Evolutionary conservation across 2,797 vertebrate species (phyloP), one percentile per base, ranked within the genome.

Genomic region (Bucorvus abyssinicus): DNA sequence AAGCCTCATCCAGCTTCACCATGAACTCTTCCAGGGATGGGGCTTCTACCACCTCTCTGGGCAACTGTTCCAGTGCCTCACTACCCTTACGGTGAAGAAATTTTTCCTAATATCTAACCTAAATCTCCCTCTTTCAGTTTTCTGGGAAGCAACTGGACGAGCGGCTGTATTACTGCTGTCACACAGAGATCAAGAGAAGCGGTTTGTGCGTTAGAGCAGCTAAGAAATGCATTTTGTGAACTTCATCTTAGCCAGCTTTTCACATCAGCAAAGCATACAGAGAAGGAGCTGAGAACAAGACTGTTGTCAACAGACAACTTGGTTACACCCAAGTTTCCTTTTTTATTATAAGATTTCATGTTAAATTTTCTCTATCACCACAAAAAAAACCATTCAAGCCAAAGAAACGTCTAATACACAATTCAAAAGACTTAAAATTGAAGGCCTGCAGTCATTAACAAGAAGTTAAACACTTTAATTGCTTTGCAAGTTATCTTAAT

Each of bases 271-370:
- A 50, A 80, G 29, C 34, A 60, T 14, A 26, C 11, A 53, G 9
- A 78, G 16, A 47, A 45, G 19, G 50, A 60, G 21, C 12, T 0
- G 0, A 67, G 47, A 64, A 9, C 7, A 56, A 3, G 6, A 56
- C 2, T 83, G 61, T 19, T 0, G 24, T 5, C 14, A 53, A 50
- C 1, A 76, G 21, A 63, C 12, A 84, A 26, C 16, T 56, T 36
- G 15, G 17, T 60, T 49, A 68, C 47, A 61, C 1, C 0, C 12
- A 34, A 57, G 32, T n/a, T 60, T 75, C 5, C 0, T 3, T 47
- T 42, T 36, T 70, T 21, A 10, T 17, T 12, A 18, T 3, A 34
- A 11, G 2, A 24, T 38, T 64, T 49, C 21, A 50, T 14, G 57
- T 8, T 5, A 78, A 53, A 40, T 67, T n/a, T 70, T 57, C 38